A percentile compares a stretch with the other conserved stretches of the same genome.
Conservation (phyloP, 2,888 invertebrate genomes). For the Carpatolechia fugitivella region DNA sequence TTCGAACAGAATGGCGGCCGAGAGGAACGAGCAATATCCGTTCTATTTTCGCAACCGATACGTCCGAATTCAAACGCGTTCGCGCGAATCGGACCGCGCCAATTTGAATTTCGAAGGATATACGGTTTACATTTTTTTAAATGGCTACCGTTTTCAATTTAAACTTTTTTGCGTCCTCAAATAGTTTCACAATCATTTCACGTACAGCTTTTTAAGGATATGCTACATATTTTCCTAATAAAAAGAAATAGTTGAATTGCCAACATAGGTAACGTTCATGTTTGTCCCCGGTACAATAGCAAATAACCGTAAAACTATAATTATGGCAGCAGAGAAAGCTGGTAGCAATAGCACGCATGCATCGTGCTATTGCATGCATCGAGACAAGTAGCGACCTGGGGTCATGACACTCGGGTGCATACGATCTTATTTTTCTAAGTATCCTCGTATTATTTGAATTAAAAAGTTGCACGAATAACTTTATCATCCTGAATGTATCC, state of each 20-base stretch:
- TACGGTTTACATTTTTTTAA: slow-evolving; percentile 25
- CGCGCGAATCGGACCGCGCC: slow-evolving; percentile 60
- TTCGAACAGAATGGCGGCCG: slow-evolving; percentile 68
- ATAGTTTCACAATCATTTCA: too few species aligned
- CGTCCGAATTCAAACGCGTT: slow-evolving; percentile 60
- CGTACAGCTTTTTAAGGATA: too few species aligned
- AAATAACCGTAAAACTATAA: background rate
- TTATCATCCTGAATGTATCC: too few species aligned
- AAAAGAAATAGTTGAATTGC: background rate
- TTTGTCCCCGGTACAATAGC: background rate
- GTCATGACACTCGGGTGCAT: background rate
- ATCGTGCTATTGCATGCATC: background rate
- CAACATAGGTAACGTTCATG: background rate
- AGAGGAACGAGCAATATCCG: slow-evolving; percentile 77
- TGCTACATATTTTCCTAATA: background rate
- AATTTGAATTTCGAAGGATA: slow-evolving; percentile 51
- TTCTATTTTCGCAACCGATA: slow-evolving; percentile 73
- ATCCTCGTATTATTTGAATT: too few species aligned
- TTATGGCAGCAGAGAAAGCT: background rate
- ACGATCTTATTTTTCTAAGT: background rate
- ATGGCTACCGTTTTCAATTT: background rate
- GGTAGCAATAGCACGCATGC: too few species aligned
- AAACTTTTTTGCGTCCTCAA: too few species aligned
- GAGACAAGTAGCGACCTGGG: background rate
- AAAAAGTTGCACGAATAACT: too few species aligned